A percentile compares a stretch with the other conserved stretches of the same genome.
phyloP scores from a whole-genome alignment of 2,888 invertebrate genomes.

The Yponomeuta malinellus region DNA sequence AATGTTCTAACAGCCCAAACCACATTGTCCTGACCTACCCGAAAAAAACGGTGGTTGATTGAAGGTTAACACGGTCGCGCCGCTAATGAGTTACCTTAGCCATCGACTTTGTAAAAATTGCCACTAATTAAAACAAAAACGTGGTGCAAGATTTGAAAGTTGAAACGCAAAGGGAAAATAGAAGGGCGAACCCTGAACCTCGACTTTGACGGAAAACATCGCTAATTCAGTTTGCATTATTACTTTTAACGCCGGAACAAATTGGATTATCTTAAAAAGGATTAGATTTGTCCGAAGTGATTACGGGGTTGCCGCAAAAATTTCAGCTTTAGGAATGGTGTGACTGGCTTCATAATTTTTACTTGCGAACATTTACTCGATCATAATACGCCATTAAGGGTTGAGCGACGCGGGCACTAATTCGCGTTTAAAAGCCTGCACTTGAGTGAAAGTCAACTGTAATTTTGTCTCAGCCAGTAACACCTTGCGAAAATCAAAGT shows the following conservation, averaged over 20 bases:
- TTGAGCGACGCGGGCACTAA: conserved; percentile 66
- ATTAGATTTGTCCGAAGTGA: conserved; percentile 22
- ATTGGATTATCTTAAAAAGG: conserved; percentile 22
- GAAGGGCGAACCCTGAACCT: background rate
- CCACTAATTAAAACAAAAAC: background rate
- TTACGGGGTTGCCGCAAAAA: conserved; percentile 18
- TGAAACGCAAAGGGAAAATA: background rate
- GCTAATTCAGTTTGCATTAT: conserved; percentile 11
- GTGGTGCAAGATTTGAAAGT: background rate
- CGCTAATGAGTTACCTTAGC: background rate
- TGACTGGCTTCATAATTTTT: conserved; percentile 53
- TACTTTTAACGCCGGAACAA: conserved; percentile 13
- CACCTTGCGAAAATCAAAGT: conserved; percentile 68
- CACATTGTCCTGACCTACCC: background rate
- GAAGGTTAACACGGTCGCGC: background rate
- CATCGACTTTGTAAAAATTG: background rate
- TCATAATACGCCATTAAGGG: conserved; percentile 70
- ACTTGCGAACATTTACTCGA: conserved; percentile 55
- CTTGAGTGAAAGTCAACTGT: conserved; percentile 69
- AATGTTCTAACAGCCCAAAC: background rate
- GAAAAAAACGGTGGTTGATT: background rate
- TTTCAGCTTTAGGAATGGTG: conserved; percentile 10
- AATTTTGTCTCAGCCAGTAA: conserved; percentile 71
- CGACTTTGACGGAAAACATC: conserved; percentile 10
- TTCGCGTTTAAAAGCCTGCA: conserved; percentile 74